These are phyloP conservation scores for Eupithecia inturbata DNA, from an alignment of 2,888 invertebrate species.

Conservation along the genomic window DNA sequence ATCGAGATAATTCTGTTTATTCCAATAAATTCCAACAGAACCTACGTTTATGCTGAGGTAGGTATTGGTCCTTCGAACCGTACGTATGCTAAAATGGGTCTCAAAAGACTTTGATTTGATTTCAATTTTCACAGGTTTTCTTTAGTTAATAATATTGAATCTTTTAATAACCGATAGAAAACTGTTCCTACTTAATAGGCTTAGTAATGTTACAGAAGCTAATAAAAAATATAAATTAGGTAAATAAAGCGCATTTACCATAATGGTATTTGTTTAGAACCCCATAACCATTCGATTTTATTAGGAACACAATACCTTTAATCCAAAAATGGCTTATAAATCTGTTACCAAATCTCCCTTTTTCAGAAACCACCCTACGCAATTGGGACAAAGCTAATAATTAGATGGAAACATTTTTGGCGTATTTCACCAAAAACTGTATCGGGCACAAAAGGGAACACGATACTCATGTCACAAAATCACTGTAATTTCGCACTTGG, in stretches of 20 bases:
- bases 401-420: constrained; percentile 74
- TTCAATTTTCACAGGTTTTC: neutral
- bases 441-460: constrained; percentile 67
- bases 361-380: constrained; percentile 54
- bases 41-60: neutral
- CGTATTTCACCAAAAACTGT: constrained; percentile 75
- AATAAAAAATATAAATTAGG: neutral
- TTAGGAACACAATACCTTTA: constrained; percentile 55
- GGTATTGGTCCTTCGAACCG: neutral
- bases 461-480: constrained; percentile 76
- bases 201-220: neutral
- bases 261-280: constrained; percentile 25
- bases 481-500: constrained; percentile 76
- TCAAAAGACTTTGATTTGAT: neutral
- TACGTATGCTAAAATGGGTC: neutral
- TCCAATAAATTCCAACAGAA: neutral
- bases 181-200: neutral
- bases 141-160: neutral
- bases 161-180: neutral
- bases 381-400: constrained; percentile 74
- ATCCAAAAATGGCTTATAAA: constrained; percentile 64
- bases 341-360: constrained; percentile 62
- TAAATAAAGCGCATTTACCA: constrained; percentile 13
- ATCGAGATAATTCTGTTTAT: neutral
- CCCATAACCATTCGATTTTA: constrained; percentile 46